A percentile compares a stretch with the other conserved stretches of the same genome.
These are phyloP conservation scores for Scrobipalpa atriplicella DNA, from an alignment of 2,888 invertebrate species.

Conservation along the genomic window DNA sequence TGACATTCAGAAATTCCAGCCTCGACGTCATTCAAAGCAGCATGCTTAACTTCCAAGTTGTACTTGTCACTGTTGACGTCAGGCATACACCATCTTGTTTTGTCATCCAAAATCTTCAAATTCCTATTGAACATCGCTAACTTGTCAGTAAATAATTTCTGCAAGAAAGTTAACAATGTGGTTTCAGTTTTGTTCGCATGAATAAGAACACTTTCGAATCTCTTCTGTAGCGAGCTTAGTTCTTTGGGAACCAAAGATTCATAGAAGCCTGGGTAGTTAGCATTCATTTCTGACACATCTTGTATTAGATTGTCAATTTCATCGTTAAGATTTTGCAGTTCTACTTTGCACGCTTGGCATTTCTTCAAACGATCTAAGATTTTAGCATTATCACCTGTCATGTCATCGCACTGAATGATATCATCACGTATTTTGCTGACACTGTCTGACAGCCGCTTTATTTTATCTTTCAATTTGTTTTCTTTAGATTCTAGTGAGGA, in stretches of 20 bases:
- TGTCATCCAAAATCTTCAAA: slow-evolving; percentile 91
- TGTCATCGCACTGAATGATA: slow-evolving; percentile 94
- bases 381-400: slow-evolving; percentile 93
- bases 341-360: slow-evolving; percentile 87
- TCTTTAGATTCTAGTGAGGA: slow-evolving; percentile 89
- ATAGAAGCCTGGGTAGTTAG: slow-evolving; percentile 89
- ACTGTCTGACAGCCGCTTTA: slow-evolving; percentile 87
- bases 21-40: slow-evolving; percentile 89
- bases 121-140: slow-evolving; percentile 91
- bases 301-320: slow-evolving; percentile 87
- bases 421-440: slow-evolving; percentile 90
- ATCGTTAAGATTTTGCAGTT: slow-evolving; percentile 86
- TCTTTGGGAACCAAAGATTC: slow-evolving; percentile 92
- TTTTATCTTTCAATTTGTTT: slow-evolving; percentile 86
- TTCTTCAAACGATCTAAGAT: slow-evolving; percentile 90
- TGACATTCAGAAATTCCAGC: slow-evolving; percentile 88
- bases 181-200: slow-evolving; percentile 93
- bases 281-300: slow-evolving; percentile 87
- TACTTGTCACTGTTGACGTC: slow-evolving; percentile 95
- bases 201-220: slow-evolving; percentile 89
- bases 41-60: slow-evolving; percentile 94
- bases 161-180: slow-evolving; percentile 90
- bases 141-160: slow-evolving; percentile 94
- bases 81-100: slow-evolving; percentile 95
- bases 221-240: slow-evolving; percentile 90